These are phyloP conservation scores for Todiramphus saurophagus DNA, from an alignment of 2,113 vertebrate genomes.

Conservation along the genomic window DNA sequence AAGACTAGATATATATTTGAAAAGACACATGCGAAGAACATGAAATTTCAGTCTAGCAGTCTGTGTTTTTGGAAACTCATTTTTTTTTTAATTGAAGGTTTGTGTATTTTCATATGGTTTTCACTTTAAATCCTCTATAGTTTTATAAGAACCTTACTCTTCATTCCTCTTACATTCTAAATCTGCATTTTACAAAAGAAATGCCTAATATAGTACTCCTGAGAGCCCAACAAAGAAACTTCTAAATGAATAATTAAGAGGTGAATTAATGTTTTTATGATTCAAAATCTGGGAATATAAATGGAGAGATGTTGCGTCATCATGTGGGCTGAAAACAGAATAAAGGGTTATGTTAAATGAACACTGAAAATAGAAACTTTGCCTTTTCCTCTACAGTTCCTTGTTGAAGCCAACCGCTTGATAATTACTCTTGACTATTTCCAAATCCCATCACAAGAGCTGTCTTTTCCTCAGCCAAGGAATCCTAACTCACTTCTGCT, in stretches of 20 bases:
- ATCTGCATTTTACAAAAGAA: conserved; percentile 64
- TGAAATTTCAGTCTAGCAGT: conserved; percentile 41
- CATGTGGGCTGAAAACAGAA: conserved; percentile 73
- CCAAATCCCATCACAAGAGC: conserved; percentile 67
- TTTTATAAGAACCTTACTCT: conserved; percentile 47
- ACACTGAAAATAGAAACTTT: conserved; percentile 75
- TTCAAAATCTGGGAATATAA: conserved; percentile 70
- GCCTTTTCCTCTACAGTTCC: conserved; percentile 58
- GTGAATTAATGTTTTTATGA: conserved; percentile 64
- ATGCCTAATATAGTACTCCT: conserved; percentile 61
- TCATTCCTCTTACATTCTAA: conserved; percentile 59
- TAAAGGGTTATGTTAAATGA: conserved; percentile 74
- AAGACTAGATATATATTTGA: conserved; percentile 50
- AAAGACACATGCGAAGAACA: conserved; percentile 47
- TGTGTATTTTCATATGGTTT: conserved; percentile 62
- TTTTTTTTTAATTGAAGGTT: conserved; percentile 56
- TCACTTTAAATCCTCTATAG: conserved; percentile 66
- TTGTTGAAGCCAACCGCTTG: conserved; percentile 56
- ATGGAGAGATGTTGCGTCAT: conserved; percentile 65
- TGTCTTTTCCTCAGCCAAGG: conserved; percentile 52
- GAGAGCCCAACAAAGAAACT: conserved; percentile 64
- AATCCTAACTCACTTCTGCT: conserved; percentile 46
- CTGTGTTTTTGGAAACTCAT: conserved; percentile 31
- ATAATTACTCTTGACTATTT: conserved; percentile 66
- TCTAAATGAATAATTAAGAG: conserved; percentile 71